Evolutionary conservation across 2,113 vertebrate species (phyloP).

Genomic region (Oreochromis spilurus): DNA sequence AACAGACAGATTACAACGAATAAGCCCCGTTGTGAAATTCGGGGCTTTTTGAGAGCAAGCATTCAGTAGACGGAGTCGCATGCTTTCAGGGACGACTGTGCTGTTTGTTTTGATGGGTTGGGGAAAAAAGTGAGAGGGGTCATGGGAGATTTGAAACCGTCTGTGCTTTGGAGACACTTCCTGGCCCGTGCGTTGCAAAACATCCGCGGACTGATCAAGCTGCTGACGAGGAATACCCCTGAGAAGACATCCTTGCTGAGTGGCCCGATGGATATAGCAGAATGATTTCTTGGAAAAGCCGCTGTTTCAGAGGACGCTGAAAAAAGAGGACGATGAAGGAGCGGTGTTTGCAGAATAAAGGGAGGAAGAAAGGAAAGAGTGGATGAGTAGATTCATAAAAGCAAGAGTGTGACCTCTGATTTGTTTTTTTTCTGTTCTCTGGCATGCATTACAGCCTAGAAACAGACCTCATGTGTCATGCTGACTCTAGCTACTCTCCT

Average conservation of each 20-base stretch:
- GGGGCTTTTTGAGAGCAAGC: not conserved
- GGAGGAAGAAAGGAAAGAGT: not conserved
- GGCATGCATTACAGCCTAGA: slow-evolving; percentile 9
- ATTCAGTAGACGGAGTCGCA: not conserved
- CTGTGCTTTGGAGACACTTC: not conserved
- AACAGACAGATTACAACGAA: slow-evolving; percentile 19
- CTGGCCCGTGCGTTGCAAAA: slow-evolving; percentile 4
- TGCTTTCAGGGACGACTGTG: not conserved
- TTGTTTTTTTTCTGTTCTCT: not conserved
- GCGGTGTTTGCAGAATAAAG: not conserved
- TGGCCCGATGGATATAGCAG: slow-evolving; percentile 56
- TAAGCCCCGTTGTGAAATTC: not conserved
- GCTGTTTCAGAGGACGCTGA: slow-evolving; percentile 11
- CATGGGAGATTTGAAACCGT: slow-evolving; percentile 21
- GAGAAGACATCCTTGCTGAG: not conserved
- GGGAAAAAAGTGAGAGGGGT: slow-evolving; percentile 1
- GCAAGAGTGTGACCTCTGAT: not conserved
- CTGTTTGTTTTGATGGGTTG: slow-evolving; percentile 3
- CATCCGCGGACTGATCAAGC: not conserved
- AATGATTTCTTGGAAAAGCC: slow-evolving; percentile 59
- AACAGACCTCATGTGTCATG: slow-evolving; percentile 11
- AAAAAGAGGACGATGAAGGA: slow-evolving; percentile 3
- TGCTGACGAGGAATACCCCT: not conserved
- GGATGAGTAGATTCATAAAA: slow-evolving; percentile 13
- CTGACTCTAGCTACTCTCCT: not conserved